Evolutionary conservation across 2,113 vertebrate species (phyloP), one percentile per base, ranked within the genome.

Genomic region (Cariama cristata): DNA sequence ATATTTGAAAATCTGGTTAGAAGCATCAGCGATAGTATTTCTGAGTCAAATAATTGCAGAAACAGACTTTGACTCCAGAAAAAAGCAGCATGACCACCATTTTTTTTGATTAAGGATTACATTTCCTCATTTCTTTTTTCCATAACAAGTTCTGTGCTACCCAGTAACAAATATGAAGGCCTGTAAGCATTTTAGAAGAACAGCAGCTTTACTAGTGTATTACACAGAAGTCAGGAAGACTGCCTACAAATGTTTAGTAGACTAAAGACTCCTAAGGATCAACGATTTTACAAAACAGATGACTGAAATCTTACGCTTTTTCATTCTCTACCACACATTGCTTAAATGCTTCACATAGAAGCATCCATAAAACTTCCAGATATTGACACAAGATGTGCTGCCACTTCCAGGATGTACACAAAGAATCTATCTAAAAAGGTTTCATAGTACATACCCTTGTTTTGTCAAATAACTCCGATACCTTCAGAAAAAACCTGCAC

Each of bases 381-480:
- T 27, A 35, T 30, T 90, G 66, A 71, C 67, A 76, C 12, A 79
- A 8, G 0, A 69, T 9, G 8, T 55, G 63, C 2, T 44, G 30
- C 11, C 42, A 35, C 33, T 79, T 66, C 45, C 33, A 74, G 62
- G 55, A 66, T 4, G 5, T 24, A 86, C 35, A 71, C 15, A 63
- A 40, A 90, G 5, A 60, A 68, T 13, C 3, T 30, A 93, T 40
- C n/a, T 56, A 47, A 71, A 95, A 91, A 44, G 47, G 4, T 91
- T 93, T 79, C 58, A 73, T 33, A 71, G 77, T 98, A 98, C 99
- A 62, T 98, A 99, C 99, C 98, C 99, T 98, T 40, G 99, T 99
- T 98, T 99, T 99, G 98, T 99, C 99, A 97, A 99, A 99, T 89
- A 99, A 98, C 96, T 99, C 99, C 17, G 99, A 99, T 91, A 99